Evolutionary conservation across 2,888 invertebrate species (phyloP), one percentile per base, ranked within the genome.

Genomic region (Nomada goodeniana): DNA sequence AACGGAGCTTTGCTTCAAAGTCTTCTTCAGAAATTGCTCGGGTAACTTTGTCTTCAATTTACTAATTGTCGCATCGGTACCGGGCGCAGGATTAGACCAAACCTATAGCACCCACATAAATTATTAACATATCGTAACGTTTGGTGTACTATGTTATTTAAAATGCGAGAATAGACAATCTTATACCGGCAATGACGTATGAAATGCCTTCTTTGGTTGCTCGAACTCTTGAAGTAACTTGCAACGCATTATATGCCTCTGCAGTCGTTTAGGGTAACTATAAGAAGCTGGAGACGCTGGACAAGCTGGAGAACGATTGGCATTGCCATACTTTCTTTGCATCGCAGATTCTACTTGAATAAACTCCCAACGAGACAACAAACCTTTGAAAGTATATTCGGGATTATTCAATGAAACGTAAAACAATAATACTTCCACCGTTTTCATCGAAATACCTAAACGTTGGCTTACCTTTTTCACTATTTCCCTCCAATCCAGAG

Each of bases 361-460:
- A 95, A 98, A 98, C 93, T 98, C 98, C 98, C 98, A 98, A 76
- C 98, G 96, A 70, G 95, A 95, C 42, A 95, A 90, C 23, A 91
- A 84, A 79, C 92, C 93, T 92, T 86, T 50, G 76, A 74, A 60
- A 52, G 29, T 57, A 20, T 44, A 65, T 69, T 52, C 29, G 63
- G 0, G 10, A 10, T 44, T 59, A 67, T 50, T 50, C 59, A 7
- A 53, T 71, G 53, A 29, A 4, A 44, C 3, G 52, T 53, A 18
- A 29, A 53, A 71, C 63, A 72, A 11, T 61, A 52, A 36, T 53
- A 55, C 13, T 50, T 13, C 9, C 47, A 47, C 0, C 55, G 7
- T n/a, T 57, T 52, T 18, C 50, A 47, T 69, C 36, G 11, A 47
- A 13, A 53, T 11, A 47, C 53, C 5, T n/a, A 42, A 90, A 93